Evolutionary conservation across 2,888 invertebrate genomes (phyloP).

Genomic region (Aromia moschata): DNA sequence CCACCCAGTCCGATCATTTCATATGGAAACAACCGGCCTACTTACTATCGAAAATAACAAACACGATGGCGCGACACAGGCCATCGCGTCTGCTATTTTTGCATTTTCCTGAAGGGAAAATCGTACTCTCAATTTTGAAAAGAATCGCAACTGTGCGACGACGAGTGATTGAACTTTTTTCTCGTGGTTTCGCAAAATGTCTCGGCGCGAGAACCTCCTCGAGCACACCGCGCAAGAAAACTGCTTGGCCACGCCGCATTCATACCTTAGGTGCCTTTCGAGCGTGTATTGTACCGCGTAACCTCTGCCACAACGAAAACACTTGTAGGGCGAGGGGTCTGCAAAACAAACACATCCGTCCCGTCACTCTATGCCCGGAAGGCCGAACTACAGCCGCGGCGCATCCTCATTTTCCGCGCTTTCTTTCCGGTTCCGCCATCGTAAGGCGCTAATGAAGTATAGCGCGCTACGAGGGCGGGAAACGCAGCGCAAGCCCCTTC

Average conservation of each 20-base stretch:
- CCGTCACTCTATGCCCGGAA: conserved; percentile 34
- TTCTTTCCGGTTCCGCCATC: conserved; percentile 29
- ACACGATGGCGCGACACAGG: not conserved
- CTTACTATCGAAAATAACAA: conserved; percentile 47
- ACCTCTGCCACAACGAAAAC: conserved; percentile 68
- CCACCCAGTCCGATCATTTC: conserved; percentile 57
- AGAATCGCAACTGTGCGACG: conserved; percentile 25
- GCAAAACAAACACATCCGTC: conserved; percentile 55
- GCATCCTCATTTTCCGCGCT: conserved; percentile 26
- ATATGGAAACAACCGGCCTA: conserved; percentile 50
- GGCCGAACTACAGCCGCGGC: conserved; percentile 21
- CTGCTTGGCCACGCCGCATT: conserved; percentile 59
- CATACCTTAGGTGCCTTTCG: conserved; percentile 53
- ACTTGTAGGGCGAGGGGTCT: conserved; percentile 59
- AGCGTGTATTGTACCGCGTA: conserved; percentile 65
- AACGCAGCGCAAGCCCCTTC: conserved; percentile 14
- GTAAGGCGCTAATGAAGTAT: conserved; percentile 38
- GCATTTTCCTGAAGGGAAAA: conserved; percentile 5
- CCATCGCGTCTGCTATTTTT: conserved; percentile 11
- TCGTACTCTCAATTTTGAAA: conserved; percentile 1
- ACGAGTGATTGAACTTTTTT: conserved; percentile 51
- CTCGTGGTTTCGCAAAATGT: conserved; percentile 55
- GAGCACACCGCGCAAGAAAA: conserved; percentile 64
- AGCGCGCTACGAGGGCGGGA: conserved; percentile 28
- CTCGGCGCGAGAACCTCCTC: conserved; percentile 55